Conservation (phyloP, 2,888 invertebrate genomes). For the Drosophila helvetica region DNA sequence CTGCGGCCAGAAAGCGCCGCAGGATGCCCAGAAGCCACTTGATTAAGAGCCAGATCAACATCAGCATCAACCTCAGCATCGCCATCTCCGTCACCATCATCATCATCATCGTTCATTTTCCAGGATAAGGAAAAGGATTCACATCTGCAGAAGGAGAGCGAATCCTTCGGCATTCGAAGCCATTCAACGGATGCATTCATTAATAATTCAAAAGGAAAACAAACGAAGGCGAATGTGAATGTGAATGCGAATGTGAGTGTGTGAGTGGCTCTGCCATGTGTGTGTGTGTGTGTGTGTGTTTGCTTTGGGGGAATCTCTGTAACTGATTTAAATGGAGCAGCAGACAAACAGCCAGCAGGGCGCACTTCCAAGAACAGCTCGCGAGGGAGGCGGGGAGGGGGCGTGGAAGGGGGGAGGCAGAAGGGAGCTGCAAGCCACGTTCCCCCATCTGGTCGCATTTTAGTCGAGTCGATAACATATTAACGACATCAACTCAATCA, state of each 20-base stretch:
- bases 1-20: constrained; percentile 31
- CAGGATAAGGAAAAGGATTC: background rate
- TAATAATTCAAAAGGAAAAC: constrained; percentile 83
- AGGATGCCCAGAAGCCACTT: constrained; percentile 42
- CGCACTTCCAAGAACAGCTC: background rate
- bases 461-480: constrained; percentile 70
- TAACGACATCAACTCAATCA: constrained; percentile 80
- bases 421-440: too few species aligned
- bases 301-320: constrained; percentile 52
- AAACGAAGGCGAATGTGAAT: background rate
- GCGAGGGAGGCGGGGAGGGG: background rate
- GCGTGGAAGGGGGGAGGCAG: background rate
- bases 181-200: constrained; percentile 80
- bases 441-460: constrained; percentile 23
- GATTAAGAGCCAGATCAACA: constrained; percentile 57
- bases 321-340: constrained; percentile 71
- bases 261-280: background rate
- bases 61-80: constrained; percentile 22
- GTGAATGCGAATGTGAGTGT: background rate
- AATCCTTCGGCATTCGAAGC: constrained; percentile 17
- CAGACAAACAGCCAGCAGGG: constrained; percentile 44
- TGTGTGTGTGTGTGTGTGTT: constrained; percentile 30
- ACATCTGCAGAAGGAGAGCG: background rate
- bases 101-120: background rate
- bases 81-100: constrained; percentile 15